phyloP scores from a whole-genome alignment of 2,888 invertebrate genomes.

The Trachelus iudaicus region DNA sequence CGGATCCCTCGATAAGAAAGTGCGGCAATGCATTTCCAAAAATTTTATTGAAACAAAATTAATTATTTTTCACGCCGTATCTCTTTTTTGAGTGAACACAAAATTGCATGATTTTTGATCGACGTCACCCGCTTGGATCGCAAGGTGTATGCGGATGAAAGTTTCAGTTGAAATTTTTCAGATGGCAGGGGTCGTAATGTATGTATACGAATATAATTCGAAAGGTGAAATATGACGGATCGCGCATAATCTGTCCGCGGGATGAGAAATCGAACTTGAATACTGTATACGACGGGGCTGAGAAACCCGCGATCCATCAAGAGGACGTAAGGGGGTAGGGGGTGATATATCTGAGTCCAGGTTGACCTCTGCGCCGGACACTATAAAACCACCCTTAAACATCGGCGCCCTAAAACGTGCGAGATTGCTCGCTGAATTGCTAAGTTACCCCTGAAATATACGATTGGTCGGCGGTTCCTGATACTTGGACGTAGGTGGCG shows the following conservation, averaged over 20 bases:
- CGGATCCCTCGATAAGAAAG: too few species aligned
- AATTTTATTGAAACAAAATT: too few species aligned
- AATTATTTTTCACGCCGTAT: too few species aligned
- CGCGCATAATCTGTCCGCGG: slow-evolving; percentile 39
- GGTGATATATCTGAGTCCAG: slow-evolving; percentile 55
- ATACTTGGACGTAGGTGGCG: too few species aligned
- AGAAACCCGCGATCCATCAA: slow-evolving; percentile 48
- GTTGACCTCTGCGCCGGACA: slow-evolving; percentile 60
- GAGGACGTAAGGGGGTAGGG: slow-evolving; percentile 27
- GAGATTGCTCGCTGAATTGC: slow-evolving; percentile 43
- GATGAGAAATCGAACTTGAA: slow-evolving; percentile 46
- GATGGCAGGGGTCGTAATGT: too few species aligned
- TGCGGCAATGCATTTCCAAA: too few species aligned
- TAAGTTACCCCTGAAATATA: slow-evolving; percentile 26
- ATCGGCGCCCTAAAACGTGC: slow-evolving; percentile 49
- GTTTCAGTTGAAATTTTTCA: too few species aligned
- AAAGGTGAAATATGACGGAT: slow-evolving; percentile 21
- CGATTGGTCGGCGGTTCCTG: slow-evolving; percentile 3
- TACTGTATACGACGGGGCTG: slow-evolving; percentile 28
- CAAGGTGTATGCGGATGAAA: too few species aligned
- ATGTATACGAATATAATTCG: background rate
- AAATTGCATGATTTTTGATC: too few species aligned
- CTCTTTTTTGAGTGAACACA: too few species aligned
- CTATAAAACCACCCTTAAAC: slow-evolving; percentile 61
- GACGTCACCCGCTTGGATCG: too few species aligned